A percentile compares a stretch with the other conserved stretches of the same genome.
phyloP scores from a whole-genome alignment of 1,140 invertebrate species.

The Penaeus indicus region DNA sequence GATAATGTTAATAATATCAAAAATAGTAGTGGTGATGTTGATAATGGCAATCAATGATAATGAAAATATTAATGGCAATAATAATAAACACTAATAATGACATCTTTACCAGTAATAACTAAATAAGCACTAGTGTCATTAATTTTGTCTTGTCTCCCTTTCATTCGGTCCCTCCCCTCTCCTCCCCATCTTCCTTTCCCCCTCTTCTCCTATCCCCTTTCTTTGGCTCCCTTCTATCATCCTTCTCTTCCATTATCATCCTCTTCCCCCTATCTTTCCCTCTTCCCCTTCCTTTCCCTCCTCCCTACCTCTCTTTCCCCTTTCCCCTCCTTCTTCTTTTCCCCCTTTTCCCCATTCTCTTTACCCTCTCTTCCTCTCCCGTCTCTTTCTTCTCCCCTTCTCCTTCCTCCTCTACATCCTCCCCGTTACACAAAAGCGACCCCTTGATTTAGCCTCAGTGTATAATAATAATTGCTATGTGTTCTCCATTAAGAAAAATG shows the following conservation, averaged over 20 bases:
- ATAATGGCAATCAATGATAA: too few relatives aligned
- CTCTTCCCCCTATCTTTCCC: not conserved
- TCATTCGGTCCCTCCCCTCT: not conserved
- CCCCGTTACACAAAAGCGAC: too few relatives aligned
- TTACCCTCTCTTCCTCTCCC: not conserved
- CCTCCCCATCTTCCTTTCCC: conserved; percentile 9
- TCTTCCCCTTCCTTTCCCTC: not conserved
- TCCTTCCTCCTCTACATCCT: not conserved
- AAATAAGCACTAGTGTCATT: too few relatives aligned
- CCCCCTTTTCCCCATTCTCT: not conserved
- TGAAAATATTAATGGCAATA: too few relatives aligned
- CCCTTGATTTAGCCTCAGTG: not conserved
- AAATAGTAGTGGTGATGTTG: too few relatives aligned
- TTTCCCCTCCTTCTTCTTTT: not conserved
- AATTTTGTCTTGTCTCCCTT: too few relatives aligned
- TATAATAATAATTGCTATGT: conserved; percentile 59
- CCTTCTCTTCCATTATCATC: not conserved
- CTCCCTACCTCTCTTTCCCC: not conserved
- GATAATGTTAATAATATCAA: too few relatives aligned
- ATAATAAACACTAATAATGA: too few relatives aligned
- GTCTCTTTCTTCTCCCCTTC: not conserved
- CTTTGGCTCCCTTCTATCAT: not conserved
- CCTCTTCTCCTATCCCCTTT: not conserved
- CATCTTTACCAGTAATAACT: too few relatives aligned
- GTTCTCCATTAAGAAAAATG: conserved; percentile 61